Percentiles rank a stretch among this genome's conserved stretches.
Conservation (phyloP, 2,888 invertebrate species). For the Melanargia galathea region DNA sequence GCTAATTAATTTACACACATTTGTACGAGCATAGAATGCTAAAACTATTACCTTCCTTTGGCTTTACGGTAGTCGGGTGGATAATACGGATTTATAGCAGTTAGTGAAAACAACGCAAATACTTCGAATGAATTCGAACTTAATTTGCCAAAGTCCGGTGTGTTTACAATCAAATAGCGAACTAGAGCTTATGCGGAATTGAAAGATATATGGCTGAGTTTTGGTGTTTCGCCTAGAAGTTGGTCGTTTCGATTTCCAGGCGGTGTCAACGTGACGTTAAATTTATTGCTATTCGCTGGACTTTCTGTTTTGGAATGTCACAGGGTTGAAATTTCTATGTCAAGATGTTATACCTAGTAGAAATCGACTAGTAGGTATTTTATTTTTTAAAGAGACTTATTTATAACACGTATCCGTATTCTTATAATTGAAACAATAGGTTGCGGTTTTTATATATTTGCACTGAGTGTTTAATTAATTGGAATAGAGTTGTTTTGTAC, state of each 20-base stretch:
- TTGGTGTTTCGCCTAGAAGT: constrained; percentile 69
- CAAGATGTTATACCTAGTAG: too few species aligned
- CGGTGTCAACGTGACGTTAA: constrained; percentile 69
- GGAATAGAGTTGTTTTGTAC: neutral
- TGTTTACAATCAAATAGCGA: constrained; percentile 50
- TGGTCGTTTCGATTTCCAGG: constrained; percentile 68
- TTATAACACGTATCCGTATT: neutral
- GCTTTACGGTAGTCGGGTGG: neutral
- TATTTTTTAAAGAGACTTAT: neutral
- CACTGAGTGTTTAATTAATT: neutral
- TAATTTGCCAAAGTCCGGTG: constrained; percentile 40
- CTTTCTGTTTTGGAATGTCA: constrained; percentile 72
- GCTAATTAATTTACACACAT: neutral
- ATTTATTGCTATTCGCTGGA: constrained; percentile 77
- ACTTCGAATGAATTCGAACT: constrained; percentile 40
- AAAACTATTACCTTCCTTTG: neutral
- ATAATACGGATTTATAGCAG: constrained; percentile 35
- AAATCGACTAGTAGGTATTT: constrained; percentile 18
- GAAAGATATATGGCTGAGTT: constrained; percentile 75
- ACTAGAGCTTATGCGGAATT: constrained; percentile 54
- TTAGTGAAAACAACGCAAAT: constrained; percentile 38
- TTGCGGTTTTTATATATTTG: neutral
- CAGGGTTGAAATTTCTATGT: constrained; percentile 51
- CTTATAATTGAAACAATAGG: neutral
- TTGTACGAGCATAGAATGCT: neutral